Percentiles rank a stretch among this genome's conserved stretches.
Evolutionary conservation across 30 jellyfish, hydroid and myxozoan genomes (phyloP).

Genomic region (Hydractinia symbiolongicarpus): DNA sequence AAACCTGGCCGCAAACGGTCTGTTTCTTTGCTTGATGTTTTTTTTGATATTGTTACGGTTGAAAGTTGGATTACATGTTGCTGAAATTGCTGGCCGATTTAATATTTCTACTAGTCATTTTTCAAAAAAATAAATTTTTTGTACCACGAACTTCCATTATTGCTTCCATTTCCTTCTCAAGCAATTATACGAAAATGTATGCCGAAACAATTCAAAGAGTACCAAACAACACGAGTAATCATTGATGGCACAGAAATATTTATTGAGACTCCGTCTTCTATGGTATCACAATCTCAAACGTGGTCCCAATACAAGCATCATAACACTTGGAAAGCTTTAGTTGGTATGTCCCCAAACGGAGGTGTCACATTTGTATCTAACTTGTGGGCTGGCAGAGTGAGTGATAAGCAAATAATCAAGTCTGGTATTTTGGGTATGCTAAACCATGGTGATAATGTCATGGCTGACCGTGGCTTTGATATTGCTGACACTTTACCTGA

Average conservation of each 20-base stretch:
- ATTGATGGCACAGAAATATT: conserved; percentile 50
- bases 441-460: conserved; percentile 35
- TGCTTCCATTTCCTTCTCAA: conserved; percentile 41
- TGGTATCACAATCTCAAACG: conserved; percentile 37
- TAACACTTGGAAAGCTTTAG: conserved; percentile 48
- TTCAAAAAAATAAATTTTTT: conserved; percentile 21
- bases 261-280: conserved; percentile 37
- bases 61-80: neutral
- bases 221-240: conserved; percentile 34
- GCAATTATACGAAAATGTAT: conserved; percentile 11
- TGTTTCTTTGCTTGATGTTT: conserved; percentile 34
- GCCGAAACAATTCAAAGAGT: conserved; percentile 40
- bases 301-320: conserved; percentile 43
- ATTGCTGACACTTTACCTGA: conserved; percentile 28
- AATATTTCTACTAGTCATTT: conserved; percentile 33
- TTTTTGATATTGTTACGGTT: conserved; percentile 37
- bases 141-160: conserved; percentile 26
- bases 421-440: conserved; percentile 35
- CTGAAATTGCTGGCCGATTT: conserved; percentile 28
- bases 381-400: conserved; percentile 35
- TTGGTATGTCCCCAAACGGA: conserved; percentile 47
- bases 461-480: conserved; percentile 59
- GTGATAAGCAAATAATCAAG: conserved; percentile 40
- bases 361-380: conserved; percentile 33
- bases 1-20: conserved; percentile 43